Evolutionary conservation across 2,113 vertebrate species (phyloP).

Genomic region (Isichthys henryi): DNA sequence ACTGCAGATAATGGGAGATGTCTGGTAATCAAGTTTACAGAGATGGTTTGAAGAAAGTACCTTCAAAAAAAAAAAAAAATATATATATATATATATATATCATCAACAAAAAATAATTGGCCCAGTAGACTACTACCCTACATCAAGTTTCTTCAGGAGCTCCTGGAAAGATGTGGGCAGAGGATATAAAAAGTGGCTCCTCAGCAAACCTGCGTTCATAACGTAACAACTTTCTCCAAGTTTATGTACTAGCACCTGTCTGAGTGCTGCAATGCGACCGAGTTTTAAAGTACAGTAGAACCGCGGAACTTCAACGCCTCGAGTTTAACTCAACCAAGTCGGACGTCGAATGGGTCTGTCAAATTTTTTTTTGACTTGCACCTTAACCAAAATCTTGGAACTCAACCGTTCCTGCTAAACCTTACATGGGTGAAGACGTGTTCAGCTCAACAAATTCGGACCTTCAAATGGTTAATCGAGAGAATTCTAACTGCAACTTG

Average conservation of each 20-base stretch:
- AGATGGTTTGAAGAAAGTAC: background rate
- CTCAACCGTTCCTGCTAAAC: too few species aligned
- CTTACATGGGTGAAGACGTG: too few species aligned
- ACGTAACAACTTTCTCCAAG: background rate
- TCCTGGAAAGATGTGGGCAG: background rate
- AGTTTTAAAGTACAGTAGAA: background rate
- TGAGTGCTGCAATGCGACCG: background rate
- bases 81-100: background rate
- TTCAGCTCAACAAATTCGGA: too few species aligned
- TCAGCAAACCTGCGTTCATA: background rate
- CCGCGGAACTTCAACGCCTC: background rate
- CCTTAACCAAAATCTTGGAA: too few species aligned
- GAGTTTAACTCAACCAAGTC: background rate
- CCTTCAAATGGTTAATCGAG: too few species aligned
- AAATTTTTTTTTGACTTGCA: too few species aligned
- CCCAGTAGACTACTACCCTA: background rate
- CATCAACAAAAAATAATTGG: background rate
- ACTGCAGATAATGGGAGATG: background rate
- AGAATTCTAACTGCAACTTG: too few species aligned
- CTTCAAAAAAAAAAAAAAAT: background rate
- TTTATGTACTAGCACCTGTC: background rate
- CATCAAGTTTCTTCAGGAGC: background rate
- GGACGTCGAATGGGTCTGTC: too few species aligned
- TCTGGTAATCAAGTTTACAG: slow-evolving; percentile 7
- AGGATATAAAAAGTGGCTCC: background rate